Evolutionary conservation across 2,888 invertebrate species (phyloP).

Genomic region (Erebia aethiops): DNA sequence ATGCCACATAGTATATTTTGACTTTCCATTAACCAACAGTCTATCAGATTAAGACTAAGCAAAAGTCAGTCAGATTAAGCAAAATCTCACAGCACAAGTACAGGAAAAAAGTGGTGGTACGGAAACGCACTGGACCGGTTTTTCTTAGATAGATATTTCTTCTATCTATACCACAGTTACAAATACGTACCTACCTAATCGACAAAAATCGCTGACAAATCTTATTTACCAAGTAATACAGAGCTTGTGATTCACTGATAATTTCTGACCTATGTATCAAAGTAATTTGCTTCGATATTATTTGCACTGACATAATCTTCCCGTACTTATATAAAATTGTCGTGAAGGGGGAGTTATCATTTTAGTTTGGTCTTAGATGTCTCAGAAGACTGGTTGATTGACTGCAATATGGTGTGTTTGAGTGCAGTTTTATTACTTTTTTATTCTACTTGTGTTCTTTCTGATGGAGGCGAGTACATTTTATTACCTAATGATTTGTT

Average conservation of each 20-base stretch:
- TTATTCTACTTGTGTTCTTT: constrained; percentile 39
- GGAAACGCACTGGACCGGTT: too few species aligned
- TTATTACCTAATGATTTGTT: background rate
- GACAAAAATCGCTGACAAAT: constrained; percentile 17
- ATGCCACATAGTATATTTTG: too few species aligned
- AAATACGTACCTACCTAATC: constrained; percentile 3
- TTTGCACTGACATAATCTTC: constrained; percentile 42
- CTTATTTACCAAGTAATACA: constrained; percentile 17
- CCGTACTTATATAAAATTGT: constrained; percentile 40
- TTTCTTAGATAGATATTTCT: too few species aligned
- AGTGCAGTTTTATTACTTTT: constrained; percentile 40
- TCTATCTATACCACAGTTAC: too few species aligned
- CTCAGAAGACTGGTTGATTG: constrained; percentile 29
- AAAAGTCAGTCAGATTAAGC: too few species aligned
- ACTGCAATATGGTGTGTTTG: constrained; percentile 38
- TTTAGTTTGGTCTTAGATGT: constrained; percentile 23
- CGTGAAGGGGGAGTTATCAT: constrained; percentile 25
- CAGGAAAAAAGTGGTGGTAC: too few species aligned
- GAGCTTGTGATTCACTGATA: constrained; percentile 45
- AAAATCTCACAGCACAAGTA: too few species aligned
- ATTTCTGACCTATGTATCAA: constrained; percentile 54
- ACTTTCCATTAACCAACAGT: too few species aligned
- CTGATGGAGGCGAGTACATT: constrained; percentile 37
- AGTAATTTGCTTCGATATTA: constrained; percentile 46
- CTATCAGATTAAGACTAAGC: too few species aligned